Conservation (phyloP, 2,797 vertebrate species). For the Crenichthys baileyi region DNA sequence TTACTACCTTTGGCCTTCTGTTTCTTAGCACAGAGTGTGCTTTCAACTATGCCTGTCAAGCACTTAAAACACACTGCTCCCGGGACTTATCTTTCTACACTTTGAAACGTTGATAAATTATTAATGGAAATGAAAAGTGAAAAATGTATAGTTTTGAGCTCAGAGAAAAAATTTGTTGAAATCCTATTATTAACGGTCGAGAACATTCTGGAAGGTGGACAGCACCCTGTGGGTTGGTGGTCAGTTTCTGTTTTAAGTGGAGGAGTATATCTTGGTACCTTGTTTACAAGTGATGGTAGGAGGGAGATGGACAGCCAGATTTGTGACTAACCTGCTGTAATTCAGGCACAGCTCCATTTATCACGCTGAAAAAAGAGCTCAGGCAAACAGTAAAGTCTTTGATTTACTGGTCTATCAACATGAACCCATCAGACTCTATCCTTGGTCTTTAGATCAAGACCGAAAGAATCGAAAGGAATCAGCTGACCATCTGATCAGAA, state of each 20-base stretch:
- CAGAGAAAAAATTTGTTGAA: background rate
- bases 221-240: background rate
- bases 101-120: background rate
- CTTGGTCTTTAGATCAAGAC: background rate
- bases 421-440: background rate
- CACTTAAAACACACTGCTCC: background rate
- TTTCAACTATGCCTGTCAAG: background rate
- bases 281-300: background rate
- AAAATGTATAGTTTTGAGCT: background rate
- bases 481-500: background rate
- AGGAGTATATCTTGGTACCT: background rate
- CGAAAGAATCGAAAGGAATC: background rate
- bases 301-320: background rate
- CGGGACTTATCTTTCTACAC: background rate
- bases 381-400: background rate
- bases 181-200: background rate
- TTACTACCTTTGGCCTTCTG: conserved; percentile 8
- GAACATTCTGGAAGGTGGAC: background rate
- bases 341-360: background rate
- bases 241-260: background rate
- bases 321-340: background rate
- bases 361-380: background rate
- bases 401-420: background rate
- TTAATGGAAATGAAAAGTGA: background rate
- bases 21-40: background rate